Percentiles rank a stretch among this genome's conserved stretches.
Conservation (phyloP, 2,888 invertebrate species). For the Diogma glabrata region DNA sequence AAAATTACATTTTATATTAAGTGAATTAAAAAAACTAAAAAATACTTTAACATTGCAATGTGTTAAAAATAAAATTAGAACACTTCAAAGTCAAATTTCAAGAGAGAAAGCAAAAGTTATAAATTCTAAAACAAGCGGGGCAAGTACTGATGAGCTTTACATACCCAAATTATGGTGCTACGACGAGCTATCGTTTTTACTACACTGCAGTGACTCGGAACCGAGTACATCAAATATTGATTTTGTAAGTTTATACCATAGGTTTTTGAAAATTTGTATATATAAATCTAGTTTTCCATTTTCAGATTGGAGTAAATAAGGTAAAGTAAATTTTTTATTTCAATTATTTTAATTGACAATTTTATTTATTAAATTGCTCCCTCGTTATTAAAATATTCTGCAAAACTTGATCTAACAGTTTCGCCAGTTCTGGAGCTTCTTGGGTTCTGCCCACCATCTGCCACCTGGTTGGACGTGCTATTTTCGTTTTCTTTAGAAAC, state of each 20-base stretch:
- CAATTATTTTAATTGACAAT: neutral
- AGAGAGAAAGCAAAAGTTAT: no score
- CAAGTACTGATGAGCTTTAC: no score
- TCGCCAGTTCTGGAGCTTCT: neutral
- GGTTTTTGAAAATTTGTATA: no score
- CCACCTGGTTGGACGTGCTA: neutral
- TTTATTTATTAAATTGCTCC: no score
- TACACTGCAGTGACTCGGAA: neutral
- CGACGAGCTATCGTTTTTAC: neutral
- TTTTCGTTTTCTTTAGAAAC: neutral
- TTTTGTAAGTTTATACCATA: neutral
- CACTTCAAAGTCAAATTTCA: no score
- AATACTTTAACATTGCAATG: no score
- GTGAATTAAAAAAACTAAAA: no score
- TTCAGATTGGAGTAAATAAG: neutral
- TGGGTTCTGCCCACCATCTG: neutral
- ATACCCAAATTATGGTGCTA: slow-evolving; percentile 1
- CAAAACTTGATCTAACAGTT: neutral
- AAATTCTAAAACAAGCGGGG: no score
- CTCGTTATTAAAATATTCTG: neutral
- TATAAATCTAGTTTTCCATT: neutral
- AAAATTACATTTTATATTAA: neutral
- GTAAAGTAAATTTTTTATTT: neutral
- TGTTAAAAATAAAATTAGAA: neutral
- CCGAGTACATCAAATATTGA: neutral